Evolutionary conservation across 2,888 invertebrate genomes (phyloP).

Genomic region (Agrilus mali): DNA sequence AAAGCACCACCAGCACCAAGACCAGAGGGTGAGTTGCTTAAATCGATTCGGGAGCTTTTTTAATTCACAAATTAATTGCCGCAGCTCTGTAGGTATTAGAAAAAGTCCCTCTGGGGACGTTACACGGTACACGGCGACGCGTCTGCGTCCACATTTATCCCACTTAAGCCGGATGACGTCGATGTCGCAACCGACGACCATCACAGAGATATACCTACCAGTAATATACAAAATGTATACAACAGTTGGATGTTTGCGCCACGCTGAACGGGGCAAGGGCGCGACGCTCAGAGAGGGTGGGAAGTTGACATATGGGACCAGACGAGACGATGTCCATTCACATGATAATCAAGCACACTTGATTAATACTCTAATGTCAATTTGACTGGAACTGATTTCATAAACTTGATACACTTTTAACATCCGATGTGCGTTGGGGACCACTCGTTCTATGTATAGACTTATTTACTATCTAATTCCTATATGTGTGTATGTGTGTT

Average conservation of each 20-base stretch:
- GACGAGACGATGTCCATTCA: conserved; percentile 20
- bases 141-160: conserved; percentile 12
- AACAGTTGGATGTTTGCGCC: too few relatives aligned
- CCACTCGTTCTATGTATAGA: conserved; percentile 10
- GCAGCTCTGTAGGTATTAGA: too few relatives aligned
- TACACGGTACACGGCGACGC: too few relatives aligned
- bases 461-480: too few relatives aligned
- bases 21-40: background rate
- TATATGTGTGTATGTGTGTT: too few relatives aligned
- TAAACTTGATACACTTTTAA: conserved; percentile 20
- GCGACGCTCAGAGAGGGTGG: conserved; percentile 16
- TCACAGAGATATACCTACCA: too few relatives aligned
- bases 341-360: conserved; percentile 30
- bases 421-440: conserved; percentile 10
- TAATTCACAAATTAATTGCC: too few relatives aligned
- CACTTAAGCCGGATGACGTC: conserved; percentile 14
- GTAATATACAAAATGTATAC: too few relatives aligned
- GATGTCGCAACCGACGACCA: conserved; percentile 7
- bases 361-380: conserved; percentile 31
- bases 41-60: too few relatives aligned
- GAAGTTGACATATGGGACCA: conserved; percentile 30
- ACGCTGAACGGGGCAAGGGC: conserved; percentile 9
- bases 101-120: too few relatives aligned
- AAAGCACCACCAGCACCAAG: conserved; percentile 1
- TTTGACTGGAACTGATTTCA: conserved; percentile 32